Evolutionary conservation across 2,888 invertebrate genomes (phyloP), one percentile per base, ranked within the genome.

Genomic region (Copidosoma aretas): DNA sequence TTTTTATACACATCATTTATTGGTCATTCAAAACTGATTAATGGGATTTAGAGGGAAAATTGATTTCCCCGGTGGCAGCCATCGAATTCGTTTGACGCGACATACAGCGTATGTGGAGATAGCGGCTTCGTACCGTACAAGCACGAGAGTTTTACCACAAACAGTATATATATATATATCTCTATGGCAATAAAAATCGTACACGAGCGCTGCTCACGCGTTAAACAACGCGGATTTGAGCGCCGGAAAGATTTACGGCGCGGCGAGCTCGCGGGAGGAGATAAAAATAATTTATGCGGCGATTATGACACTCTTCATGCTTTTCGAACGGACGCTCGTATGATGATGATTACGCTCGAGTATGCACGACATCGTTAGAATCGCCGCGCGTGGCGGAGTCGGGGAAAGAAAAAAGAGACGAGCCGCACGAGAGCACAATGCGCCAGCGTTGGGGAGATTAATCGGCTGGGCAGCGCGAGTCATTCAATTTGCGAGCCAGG

Each of bases 401-500:
- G n/a, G n/a, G n/a, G n/a, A n/a, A n/a, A n/a, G 51, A 41, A 62
- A 56, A 32, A 32, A 32, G 32, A 32, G n/a, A n/a, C n/a, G n/a
- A n/a, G 49, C 63, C 58, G 63, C 39, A 21, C 22, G 2, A n/a
- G 24, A 22, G 41, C 41, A 60, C 24, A 61, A 43, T 56, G 17
- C 25, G 43, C 43, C 32, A 64, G 60, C 57, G 52, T 60, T 32
- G 56, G 57, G 57, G 53, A 32, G 19, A 66, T 70, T 66, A 67
- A 70, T 70, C 70, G 57, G 24, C n/a, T 14, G n/a, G 53, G 43
- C n/a, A 67, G 64, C 58, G 60, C 60, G 57, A 52, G 52, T 57
- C 64, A 60, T 67, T 70, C 63, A 67, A 67, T 70, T 67, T 67
- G 43, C 56, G 62, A 60, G 58, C 60, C 57, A 49, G 52, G 64